A percentile compares a stretch with the other conserved stretches of the same genome.
Evolutionary conservation across 2,113 vertebrate species (phyloP).

Genomic region (Empidonax traillii): DNA sequence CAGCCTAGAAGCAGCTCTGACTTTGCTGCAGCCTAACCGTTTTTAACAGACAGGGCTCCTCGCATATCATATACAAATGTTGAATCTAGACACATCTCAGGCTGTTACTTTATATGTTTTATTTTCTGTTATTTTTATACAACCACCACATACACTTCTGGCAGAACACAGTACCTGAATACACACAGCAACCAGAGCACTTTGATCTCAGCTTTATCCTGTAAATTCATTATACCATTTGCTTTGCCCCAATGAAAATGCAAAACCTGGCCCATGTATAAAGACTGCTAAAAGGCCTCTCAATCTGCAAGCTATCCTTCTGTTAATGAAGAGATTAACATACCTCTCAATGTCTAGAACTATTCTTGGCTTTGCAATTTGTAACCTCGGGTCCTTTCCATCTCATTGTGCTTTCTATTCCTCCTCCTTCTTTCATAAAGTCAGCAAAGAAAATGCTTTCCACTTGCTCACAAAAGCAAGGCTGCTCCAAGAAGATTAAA

Average conservation of each 20-base stretch:
- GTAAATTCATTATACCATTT: not conserved
- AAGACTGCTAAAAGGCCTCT: not conserved
- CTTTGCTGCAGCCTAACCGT: not conserved
- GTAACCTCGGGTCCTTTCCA: not conserved
- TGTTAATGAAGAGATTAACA: slow-evolving; percentile 25
- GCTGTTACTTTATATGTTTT: not conserved
- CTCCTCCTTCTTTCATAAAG: not conserved
- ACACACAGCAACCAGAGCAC: not conserved
- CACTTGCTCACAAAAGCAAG: not conserved
- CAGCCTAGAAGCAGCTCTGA: not conserved
- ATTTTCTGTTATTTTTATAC: not conserved
- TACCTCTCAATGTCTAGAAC: slow-evolving; percentile 8
- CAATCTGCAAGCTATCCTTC: not conserved
- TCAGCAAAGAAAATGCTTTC: slow-evolving; percentile 1
- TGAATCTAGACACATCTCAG: not conserved
- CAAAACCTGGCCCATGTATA: not conserved
- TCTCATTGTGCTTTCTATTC: not conserved
- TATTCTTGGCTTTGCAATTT: not conserved
- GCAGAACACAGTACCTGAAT: not conserved
- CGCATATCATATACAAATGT: accelerated
- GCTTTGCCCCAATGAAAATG: not conserved
- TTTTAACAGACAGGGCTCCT: not conserved
- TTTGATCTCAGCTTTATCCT: not conserved
- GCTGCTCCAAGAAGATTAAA: not conserved
- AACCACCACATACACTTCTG: not conserved